A percentile compares a stretch with the other conserved stretches of the same genome.
These are phyloP conservation scores for Chiloscyllium punctatum DNA, from an alignment of 2,797 vertebrate species.

Conservation along the genomic window DNA sequence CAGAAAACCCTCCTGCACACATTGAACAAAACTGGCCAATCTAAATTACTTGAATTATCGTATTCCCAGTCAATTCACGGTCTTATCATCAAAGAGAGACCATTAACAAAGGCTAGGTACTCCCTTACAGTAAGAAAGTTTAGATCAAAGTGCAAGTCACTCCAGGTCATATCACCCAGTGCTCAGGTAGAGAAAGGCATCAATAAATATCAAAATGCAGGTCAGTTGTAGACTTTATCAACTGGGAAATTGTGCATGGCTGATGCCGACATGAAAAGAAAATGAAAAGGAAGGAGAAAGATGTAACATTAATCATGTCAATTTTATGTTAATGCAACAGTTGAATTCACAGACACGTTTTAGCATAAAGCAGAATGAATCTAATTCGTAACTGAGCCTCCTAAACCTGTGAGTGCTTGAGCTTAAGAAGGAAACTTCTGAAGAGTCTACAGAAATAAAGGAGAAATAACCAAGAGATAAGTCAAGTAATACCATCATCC, in stretches of 20 bases:
- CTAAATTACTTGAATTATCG: too few species aligned
- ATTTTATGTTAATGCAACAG: neutral
- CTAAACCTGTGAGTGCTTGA: neutral
- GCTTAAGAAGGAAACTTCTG: neutral
- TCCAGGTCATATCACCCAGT: neutral
- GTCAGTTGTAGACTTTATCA: neutral
- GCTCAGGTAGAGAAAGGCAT: neutral
- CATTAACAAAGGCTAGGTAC: neutral
- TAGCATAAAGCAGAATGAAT: neutral
- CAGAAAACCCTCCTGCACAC: too few species aligned
- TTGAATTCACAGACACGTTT: neutral
- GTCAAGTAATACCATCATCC: neutral
- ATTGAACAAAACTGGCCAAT: too few species aligned
- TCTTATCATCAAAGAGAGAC: neutral
- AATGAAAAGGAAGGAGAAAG: neutral
- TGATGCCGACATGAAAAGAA: neutral
- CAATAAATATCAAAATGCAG: constrained; percentile 12
- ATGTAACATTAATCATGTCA: constrained; percentile 11
- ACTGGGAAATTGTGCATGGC: neutral
- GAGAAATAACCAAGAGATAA: neutral
- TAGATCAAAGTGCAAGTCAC: neutral
- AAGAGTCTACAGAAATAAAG: neutral
- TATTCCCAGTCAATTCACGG: neutral
- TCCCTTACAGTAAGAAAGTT: neutral
- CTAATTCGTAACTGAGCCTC: neutral